Evolutionary conservation across 1,140 invertebrate species (phyloP).

Genomic region (Protaetia brevitarsis): DNA sequence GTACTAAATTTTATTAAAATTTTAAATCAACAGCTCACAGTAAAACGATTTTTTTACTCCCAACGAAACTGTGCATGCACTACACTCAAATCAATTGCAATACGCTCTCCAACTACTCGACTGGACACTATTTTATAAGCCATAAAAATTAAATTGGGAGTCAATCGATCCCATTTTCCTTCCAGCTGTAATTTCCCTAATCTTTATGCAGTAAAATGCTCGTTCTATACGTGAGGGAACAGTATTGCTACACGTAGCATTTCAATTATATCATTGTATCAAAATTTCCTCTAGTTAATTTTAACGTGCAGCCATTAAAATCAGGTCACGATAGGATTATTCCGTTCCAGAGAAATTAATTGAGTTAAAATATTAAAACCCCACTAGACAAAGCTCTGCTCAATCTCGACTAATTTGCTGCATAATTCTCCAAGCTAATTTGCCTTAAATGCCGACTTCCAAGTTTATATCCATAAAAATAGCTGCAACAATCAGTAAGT

Average conservation of each 20-base stretch:
- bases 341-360: slow-evolving; percentile 10
- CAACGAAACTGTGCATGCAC: no score
- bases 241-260: background rate
- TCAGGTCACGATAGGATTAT: background rate
- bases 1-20: no score
- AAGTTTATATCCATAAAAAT: slow-evolving; percentile 4
- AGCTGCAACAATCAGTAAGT: slow-evolving; percentile 7
- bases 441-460: slow-evolving; percentile 11
- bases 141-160: background rate
- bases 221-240: slow-evolving; percentile 3
- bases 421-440: slow-evolving; percentile 2
- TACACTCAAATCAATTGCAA: no score
- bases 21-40: no score
- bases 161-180: background rate
- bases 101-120: no score
- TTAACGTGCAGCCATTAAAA: background rate
- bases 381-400: background rate
- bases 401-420: slow-evolving; percentile 9
- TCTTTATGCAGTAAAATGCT: background rate
- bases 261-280: background rate
- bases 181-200: background rate
- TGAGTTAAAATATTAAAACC: background rate
- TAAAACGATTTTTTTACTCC: no score
- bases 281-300: slow-evolving; percentile 9
- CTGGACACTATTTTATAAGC: no score